These are phyloP conservation scores for Colossoma macropomum DNA, from an alignment of 2,113 vertebrate genomes.

Conservation along the genomic window DNA sequence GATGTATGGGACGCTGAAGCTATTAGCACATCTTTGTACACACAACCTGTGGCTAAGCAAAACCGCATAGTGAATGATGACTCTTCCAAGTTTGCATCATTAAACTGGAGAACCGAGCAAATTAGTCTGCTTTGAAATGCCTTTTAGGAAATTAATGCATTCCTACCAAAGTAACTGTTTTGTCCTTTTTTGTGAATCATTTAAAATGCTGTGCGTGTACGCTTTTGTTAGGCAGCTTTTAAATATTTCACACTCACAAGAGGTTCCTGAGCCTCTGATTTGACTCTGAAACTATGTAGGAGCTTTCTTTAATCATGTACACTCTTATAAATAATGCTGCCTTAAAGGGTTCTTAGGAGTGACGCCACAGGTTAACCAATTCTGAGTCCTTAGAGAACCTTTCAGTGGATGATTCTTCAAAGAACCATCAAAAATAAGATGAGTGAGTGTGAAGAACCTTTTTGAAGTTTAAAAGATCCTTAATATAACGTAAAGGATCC, in stretches of 20 bases:
- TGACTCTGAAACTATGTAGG: too few species aligned
- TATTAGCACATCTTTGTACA: background rate
- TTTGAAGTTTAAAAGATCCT: too few species aligned
- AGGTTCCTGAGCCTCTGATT: background rate
- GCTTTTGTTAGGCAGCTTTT: background rate
- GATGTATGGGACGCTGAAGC: background rate
- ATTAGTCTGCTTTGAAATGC: background rate
- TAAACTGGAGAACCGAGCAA: background rate
- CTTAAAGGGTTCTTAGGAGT: too few species aligned
- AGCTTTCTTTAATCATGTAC: background rate
- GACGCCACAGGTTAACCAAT: too few species aligned
- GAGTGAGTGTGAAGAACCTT: too few species aligned
- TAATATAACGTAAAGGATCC: too few species aligned
- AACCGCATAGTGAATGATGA: background rate
- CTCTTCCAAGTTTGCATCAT: background rate
- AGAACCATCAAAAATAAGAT: too few species aligned
- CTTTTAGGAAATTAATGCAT: background rate
- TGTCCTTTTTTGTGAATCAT: background rate
- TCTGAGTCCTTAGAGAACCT: too few species aligned
- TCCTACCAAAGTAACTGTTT: background rate
- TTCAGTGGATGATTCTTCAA: too few species aligned
- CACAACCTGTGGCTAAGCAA: background rate
- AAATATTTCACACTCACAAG: background rate
- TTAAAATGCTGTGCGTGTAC: background rate
- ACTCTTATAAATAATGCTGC: too few species aligned